phyloP scores from a whole-genome alignment of 2,797 vertebrate genomes.

The Xenops minutus region DNA sequence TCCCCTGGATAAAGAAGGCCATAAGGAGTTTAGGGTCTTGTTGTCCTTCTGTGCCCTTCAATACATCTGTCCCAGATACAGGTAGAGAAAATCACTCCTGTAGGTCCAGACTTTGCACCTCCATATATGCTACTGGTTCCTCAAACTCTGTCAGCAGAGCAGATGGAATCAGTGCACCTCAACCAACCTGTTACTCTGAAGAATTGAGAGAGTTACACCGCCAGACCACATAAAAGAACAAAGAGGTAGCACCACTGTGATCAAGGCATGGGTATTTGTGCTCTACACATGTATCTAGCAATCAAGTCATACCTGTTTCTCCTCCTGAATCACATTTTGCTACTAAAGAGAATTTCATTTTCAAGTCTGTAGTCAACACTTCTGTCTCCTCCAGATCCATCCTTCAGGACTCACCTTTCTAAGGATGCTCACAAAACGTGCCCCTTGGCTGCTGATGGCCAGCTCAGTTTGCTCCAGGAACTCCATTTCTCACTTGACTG shows the following conservation, averaged over 20 bases:
- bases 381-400: neutral
- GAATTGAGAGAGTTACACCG: neutral
- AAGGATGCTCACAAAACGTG: neutral
- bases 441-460: fast-evolving
- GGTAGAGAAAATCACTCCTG: neutral
- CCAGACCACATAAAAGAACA: neutral
- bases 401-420: neutral
- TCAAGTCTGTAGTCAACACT: neutral
- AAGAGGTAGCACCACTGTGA: neutral
- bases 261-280: neutral
- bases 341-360: neutral
- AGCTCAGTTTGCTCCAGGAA: neutral
- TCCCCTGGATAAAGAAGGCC: neutral
- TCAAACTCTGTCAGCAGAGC: neutral
- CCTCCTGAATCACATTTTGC: neutral
- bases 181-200: neutral
- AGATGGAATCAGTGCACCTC: neutral
- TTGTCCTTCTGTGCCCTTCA: neutral
- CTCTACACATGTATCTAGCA: neutral
- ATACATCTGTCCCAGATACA: neutral
- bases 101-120: neutral
- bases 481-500: neutral
- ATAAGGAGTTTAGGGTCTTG: neutral
- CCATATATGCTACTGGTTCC: neutral
- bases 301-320: neutral